A percentile compares a stretch with the other conserved stretches of the same genome.
Evolutionary conservation across 2,888 invertebrate genomes (phyloP).

Genomic region (Agrochola lychnidis): DNA sequence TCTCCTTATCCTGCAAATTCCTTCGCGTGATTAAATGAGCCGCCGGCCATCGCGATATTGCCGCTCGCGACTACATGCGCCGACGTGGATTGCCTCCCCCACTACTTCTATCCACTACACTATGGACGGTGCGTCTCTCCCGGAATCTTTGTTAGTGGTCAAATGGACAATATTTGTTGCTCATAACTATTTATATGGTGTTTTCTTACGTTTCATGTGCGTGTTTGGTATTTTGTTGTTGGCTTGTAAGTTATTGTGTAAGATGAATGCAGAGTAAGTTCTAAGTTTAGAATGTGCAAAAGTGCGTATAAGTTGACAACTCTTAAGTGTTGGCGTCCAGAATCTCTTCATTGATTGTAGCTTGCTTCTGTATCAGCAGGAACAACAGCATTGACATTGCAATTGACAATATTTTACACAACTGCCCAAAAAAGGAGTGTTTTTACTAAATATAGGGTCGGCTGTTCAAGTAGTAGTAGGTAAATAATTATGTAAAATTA

Average conservation of each 20-base stretch:
- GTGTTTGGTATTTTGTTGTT: conserved; percentile 56
- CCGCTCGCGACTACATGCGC: conserved; percentile 80
- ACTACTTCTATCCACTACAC: conserved; percentile 50
- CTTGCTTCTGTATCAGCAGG: no score
- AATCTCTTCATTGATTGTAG: no score
- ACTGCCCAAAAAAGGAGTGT: no score
- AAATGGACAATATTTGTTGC: conserved; percentile 70
- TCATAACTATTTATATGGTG: conserved; percentile 68
- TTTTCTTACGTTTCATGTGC: conserved; percentile 52
- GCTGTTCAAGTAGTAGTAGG: background rate
- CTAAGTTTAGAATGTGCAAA: background rate
- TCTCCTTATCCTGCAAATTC: conserved; percentile 83
- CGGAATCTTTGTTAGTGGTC: conserved; percentile 68
- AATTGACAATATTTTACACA: no score
- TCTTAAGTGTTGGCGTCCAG: no score
- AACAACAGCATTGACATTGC: no score
- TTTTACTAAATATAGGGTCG: background rate
- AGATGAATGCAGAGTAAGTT: background rate
- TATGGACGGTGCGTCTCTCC: conserved; percentile 52
- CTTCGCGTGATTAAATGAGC: conserved; percentile 90
- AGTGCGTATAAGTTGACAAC: no score
- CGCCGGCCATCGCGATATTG: conserved; percentile 88
- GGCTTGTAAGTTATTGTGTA: conserved; percentile 9
- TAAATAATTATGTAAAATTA: no score
- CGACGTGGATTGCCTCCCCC: conserved; percentile 74